Conservation (phyloP, 2,888 invertebrate genomes). For the Apantesis nais region DNA sequence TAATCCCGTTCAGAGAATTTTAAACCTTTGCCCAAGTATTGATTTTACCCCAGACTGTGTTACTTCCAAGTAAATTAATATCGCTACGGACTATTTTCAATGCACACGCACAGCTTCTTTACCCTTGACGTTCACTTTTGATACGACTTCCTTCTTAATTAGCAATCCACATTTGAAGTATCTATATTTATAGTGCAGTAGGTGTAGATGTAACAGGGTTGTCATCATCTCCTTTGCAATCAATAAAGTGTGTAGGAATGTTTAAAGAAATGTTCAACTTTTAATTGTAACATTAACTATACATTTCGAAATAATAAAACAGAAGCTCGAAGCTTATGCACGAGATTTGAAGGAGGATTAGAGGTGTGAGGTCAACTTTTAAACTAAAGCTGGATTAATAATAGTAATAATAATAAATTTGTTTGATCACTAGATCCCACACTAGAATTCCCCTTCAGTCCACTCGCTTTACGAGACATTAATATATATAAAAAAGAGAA, state of each 20-base stretch:
- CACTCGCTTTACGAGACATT: too few species aligned
- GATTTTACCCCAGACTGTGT: conserved; percentile 49
- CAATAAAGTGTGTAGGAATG: neutral
- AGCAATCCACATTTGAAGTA: conserved; percentile 21
- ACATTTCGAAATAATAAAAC: neutral
- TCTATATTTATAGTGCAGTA: neutral
- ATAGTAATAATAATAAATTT: too few species aligned
- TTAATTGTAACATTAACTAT: neutral
- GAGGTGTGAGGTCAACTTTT: too few species aligned
- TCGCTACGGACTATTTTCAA: conserved; percentile 52
- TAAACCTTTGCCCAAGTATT: conserved; percentile 48
- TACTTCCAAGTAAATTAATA: conserved; percentile 53
- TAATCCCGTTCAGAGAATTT: conserved; percentile 29
- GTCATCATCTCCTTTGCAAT: too few species aligned
- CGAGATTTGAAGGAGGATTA: neutral
- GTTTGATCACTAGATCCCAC: too few species aligned
- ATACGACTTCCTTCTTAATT: conserved; percentile 18
- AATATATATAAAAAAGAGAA: too few species aligned
- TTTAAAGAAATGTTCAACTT: neutral
- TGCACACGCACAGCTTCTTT: conserved; percentile 34
- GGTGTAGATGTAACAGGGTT: neutral
- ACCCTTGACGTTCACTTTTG: conserved; percentile 23
- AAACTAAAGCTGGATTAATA: too few species aligned
- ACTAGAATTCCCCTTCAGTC: too few species aligned
- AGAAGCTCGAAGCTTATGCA: neutral